A percentile compares a stretch with the other conserved stretches of the same genome.
phyloP scores from a whole-genome alignment of 2,797 vertebrate species.

The Amazona ochrocephala region DNA sequence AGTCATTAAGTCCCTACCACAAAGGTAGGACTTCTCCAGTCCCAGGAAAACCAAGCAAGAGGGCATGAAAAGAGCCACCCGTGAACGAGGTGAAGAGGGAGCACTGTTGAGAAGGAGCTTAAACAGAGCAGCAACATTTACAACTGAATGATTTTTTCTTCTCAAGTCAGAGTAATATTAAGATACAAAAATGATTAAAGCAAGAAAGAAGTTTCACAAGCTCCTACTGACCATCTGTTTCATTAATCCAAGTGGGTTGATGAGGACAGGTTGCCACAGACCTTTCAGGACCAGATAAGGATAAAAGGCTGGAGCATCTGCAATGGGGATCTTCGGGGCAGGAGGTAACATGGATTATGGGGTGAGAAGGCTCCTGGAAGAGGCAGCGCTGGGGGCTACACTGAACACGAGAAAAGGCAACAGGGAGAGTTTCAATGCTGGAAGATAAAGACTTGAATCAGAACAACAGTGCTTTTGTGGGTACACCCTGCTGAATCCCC shows the following conservation, averaged over 20 bases:
- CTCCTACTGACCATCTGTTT: neutral
- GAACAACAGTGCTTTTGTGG: neutral
- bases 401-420: neutral
- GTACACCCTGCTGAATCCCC: neutral
- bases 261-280: neutral
- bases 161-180: neutral
- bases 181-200: neutral
- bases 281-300: neutral
- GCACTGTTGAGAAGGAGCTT: neutral
- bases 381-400: neutral
- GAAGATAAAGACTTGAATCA: neutral
- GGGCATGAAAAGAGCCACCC: accelerated
- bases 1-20: neutral
- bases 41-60: neutral
- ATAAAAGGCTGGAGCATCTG: neutral
- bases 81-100: neutral
- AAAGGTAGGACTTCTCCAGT: neutral
- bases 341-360: neutral
- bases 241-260: neutral
- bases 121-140: neutral
- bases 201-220: neutral
- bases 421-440: neutral
- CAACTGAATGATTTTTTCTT: neutral
- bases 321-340: neutral
- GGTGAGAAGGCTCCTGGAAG: neutral